Evolutionary conservation across 2,113 vertebrate species (phyloP).

Genomic region (Nibea coibor): DNA sequence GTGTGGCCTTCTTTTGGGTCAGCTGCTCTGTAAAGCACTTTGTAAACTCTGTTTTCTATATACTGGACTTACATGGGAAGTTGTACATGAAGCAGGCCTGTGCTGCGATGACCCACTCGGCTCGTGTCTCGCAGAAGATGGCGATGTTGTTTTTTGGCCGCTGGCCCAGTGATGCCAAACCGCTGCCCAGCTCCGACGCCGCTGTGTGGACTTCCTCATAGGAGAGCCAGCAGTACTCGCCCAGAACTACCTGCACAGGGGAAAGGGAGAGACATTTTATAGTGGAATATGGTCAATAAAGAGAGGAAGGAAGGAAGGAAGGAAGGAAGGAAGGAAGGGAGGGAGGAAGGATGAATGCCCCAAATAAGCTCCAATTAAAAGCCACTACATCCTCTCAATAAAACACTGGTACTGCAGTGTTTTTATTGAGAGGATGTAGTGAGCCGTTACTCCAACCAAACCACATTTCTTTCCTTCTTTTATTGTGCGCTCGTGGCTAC

Average conservation of each 20-base stretch:
- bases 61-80: constrained; percentile 89
- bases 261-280: neutral
- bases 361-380: neutral
- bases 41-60: no score
- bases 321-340: no score
- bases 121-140: constrained; percentile 96
- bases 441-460: neutral
- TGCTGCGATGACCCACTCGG: constrained; percentile 93
- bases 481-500: neutral
- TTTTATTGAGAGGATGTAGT: neutral
- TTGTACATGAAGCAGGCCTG: constrained; percentile 96
- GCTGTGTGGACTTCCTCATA: constrained; percentile 87
- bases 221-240: constrained; percentile 91
- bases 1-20: no score
- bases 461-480: neutral
- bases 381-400: no score
- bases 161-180: constrained; percentile 90
- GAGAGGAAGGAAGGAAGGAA: no score
- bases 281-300: neutral
- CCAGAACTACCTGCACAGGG: constrained; percentile 90
- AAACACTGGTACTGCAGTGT: neutral
- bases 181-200: constrained; percentile 89
- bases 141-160: constrained; percentile 91
- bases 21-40: no score
- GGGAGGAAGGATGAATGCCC: no score